phyloP scores from a whole-genome alignment of 1,140 invertebrate species.

The Polyergus mexicanus region DNA sequence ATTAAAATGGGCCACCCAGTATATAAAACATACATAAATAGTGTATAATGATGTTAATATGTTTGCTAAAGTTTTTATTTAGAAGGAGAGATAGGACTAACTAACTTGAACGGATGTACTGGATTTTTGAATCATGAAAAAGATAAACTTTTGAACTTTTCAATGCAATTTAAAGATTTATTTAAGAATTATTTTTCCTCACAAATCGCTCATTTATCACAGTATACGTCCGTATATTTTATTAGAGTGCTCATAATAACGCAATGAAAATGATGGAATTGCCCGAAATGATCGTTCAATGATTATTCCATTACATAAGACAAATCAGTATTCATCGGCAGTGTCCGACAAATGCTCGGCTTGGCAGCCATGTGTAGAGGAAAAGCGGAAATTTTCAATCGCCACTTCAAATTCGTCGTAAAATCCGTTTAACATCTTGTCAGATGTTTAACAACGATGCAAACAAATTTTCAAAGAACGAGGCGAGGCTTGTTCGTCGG shows the following conservation, averaged over 20 bases:
- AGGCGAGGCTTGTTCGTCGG: background rate
- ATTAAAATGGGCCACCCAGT: too few species aligned
- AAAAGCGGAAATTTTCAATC: conserved; percentile 62
- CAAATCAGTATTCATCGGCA: conserved; percentile 36
- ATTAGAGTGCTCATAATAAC: background rate
- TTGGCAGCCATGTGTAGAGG: conserved; percentile 25
- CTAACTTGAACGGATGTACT: too few species aligned
- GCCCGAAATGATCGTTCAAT: background rate
- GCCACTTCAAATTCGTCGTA: conserved; percentile 13
- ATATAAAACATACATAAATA: too few species aligned
- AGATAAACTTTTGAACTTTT: too few species aligned
- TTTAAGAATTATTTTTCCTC: background rate
- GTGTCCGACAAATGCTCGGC: conserved; percentile 23
- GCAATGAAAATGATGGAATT: background rate
- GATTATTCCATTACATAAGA: conserved; percentile 29
- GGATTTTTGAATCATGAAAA: too few species aligned
- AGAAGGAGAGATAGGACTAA: too few species aligned
- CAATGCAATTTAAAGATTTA: background rate
- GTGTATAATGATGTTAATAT: too few species aligned
- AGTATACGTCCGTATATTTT: background rate
- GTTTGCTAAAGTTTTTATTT: too few species aligned
- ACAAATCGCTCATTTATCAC: too few species aligned
- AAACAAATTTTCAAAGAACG: conserved; percentile 5
- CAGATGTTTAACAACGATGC: background rate
- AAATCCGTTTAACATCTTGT: conserved; percentile 8